These are phyloP conservation scores for Tupaia tana DNA, from an alignment of 2,113 vertebrate genomes.

Conservation along the genomic window DNA sequence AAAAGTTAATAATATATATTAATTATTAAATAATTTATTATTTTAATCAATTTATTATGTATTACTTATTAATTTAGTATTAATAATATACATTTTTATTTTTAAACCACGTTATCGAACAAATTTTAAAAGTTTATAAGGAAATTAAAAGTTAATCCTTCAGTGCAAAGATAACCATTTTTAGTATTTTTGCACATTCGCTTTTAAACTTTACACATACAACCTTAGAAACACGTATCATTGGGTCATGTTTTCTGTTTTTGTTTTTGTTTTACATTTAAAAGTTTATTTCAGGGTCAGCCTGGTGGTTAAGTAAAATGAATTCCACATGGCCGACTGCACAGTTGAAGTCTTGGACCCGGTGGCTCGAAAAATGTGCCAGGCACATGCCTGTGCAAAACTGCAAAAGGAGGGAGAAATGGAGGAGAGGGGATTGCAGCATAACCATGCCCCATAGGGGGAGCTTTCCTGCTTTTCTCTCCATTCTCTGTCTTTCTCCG, in stretches of 20 bases:
- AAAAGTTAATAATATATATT: neutral
- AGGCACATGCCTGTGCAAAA: too few relatives aligned
- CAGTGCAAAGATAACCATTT: neutral
- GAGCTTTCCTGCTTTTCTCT: too few relatives aligned
- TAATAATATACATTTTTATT: neutral
- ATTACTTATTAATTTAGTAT: too few relatives aligned
- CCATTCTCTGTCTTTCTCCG: too few relatives aligned
- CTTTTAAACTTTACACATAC: neutral
- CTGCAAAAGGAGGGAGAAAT: too few relatives aligned
- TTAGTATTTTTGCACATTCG: neutral
- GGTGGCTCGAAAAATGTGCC: too few relatives aligned
- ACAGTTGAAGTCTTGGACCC: too few relatives aligned
- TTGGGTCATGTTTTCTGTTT: neutral
- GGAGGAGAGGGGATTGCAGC: too few relatives aligned
- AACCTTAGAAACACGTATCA: neutral
- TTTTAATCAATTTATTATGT: neutral
- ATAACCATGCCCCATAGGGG: too few relatives aligned
- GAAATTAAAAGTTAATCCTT: neutral
- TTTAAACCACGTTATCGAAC: neutral
- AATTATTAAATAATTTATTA: neutral
- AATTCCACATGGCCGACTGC: too few relatives aligned
- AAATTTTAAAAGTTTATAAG: neutral
- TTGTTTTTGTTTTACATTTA: neutral
- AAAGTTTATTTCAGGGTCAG: neutral
- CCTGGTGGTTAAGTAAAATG: too few relatives aligned